Evolutionary conservation across 1,140 invertebrate genomes (phyloP), one percentile per base, ranked within the genome.

Genomic region (Paraescarpia echinospica): DNA sequence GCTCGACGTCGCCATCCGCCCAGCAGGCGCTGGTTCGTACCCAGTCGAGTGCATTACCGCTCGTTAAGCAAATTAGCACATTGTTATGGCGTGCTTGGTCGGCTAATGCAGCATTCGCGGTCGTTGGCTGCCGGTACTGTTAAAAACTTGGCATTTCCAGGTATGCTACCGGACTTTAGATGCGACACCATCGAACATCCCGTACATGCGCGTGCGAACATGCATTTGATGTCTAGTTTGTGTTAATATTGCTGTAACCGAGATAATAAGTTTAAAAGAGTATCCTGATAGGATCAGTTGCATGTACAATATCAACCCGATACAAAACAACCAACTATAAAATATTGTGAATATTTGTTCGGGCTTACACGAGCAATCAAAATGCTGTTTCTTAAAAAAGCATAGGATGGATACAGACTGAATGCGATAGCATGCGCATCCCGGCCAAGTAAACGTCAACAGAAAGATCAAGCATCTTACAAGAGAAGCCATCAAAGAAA

Each of bases 51-150:
- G 22, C 59, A 27, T 77, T 77, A 77, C 59, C 59, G 59, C 12
- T 77, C 59, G 59, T 77, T 77, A 77, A 77, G 59, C 59, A 77
- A 77, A 77, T 77, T 77, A 77, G 59, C 59, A 77, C 59, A 77
- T 77, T 77, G 59, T 77, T 77, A 31, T 27, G 59, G 22, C 59
- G 27, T 77, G 59, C 14, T 27, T 18, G 22, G 59, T 77, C 48
- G 59, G 22, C 9, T 31, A 77, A 77, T 2, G 1, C 48, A 51
- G 48, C 48, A 51, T 77, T 77, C 59, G 27, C 27, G 4, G 59
- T 31, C 48, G 48, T 51, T 51, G 48, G 48, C 48, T 77, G 27
- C 59, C 22, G 59, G 59, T 31, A 18, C 27, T 77, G 59, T 77
- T 18, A 22, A 18, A 77, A 77, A 27, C 22, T 6, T 77, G 8